Percentiles rank a stretch among this genome's conserved stretches.
phyloP scores from a whole-genome alignment of 2,888 invertebrate genomes.

The Hybos culiciformis region DNA sequence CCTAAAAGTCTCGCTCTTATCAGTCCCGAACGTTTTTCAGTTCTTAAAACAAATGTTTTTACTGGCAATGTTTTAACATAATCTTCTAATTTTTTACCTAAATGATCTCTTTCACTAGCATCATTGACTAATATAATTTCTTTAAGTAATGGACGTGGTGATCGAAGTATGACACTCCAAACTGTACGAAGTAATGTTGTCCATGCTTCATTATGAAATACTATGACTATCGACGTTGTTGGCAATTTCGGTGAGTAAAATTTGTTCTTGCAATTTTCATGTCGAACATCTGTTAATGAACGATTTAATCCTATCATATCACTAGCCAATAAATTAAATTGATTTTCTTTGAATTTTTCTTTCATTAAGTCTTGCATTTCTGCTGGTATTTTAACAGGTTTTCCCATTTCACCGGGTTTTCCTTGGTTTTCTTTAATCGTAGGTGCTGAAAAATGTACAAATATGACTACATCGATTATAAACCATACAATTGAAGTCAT shows the following conservation, averaged over 20 bases:
- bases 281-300: not conserved
- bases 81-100: slow-evolving; percentile 61
- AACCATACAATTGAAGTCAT: slow-evolving; percentile 92
- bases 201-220: slow-evolving; percentile 85
- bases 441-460: slow-evolving; percentile 89
- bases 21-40: slow-evolving; percentile 47
- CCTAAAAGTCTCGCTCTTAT: slow-evolving; percentile 84
- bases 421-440: slow-evolving; percentile 54
- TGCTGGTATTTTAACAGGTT: not conserved
- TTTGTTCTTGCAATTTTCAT: not conserved
- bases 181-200: slow-evolving; percentile 66
- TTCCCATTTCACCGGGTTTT: slow-evolving; percentile 36
- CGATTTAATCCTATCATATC: not conserved
- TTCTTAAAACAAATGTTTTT: slow-evolving; percentile 47
- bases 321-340: not conserved
- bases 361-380: not conserved
- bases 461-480: slow-evolving; percentile 74
- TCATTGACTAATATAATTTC: slow-evolving; percentile 95
- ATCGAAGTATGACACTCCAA: slow-evolving; percentile 56
- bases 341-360: not conserved
- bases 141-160: slow-evolving; percentile 50
- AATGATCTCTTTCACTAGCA: slow-evolving; percentile 63
- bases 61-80: slow-evolving; percentile 62
- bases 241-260: slow-evolving; percentile 38
- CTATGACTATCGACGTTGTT: slow-evolving; percentile 64